These are phyloP conservation scores for Cyanoramphus novaezelandiae DNA, from an alignment of 2,113 vertebrate genomes.

Conservation along the genomic window DNA sequence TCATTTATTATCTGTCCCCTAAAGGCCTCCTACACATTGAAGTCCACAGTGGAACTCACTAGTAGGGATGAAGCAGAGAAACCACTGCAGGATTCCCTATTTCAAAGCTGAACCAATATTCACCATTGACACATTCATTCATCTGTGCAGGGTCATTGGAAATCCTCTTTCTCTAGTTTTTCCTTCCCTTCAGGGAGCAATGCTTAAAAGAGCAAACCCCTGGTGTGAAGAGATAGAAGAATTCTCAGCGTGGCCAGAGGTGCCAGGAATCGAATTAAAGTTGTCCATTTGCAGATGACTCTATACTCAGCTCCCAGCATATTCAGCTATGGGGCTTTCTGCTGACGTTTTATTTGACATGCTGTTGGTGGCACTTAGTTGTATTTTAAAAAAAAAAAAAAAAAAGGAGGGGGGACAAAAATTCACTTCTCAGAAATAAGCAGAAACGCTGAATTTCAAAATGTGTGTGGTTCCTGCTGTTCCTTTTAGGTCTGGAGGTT, in stretches of 20 bases:
- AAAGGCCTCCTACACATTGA: conserved; percentile 69
- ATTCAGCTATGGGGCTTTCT: conserved; percentile 43
- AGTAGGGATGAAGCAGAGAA: conserved; percentile 65
- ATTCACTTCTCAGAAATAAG: conserved; percentile 36
- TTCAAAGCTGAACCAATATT: conserved; percentile 84
- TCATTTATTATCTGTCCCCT: conserved; percentile 60
- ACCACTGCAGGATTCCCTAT: conserved; percentile 80
- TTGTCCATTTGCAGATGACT: conserved; percentile 81
- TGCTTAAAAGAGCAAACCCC: conserved; percentile 84
- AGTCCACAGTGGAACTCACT: conserved; percentile 66
- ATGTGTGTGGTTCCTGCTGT: conserved; percentile 11
- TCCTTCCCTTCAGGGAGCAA: conserved; percentile 82
- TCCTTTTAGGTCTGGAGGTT: conserved; percentile 54
- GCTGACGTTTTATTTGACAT: conserved; percentile 61
- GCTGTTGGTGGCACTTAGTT: conserved; percentile 33
- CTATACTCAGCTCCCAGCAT: conserved; percentile 56
- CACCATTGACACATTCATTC: conserved; percentile 83
- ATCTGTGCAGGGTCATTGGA: conserved; percentile 83
- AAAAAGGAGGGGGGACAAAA: background rate
- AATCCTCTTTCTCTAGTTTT: conserved; percentile 83
- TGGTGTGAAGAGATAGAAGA: conserved; percentile 81
- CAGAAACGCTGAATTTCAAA: conserved; percentile 57
- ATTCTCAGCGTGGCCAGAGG: conserved; percentile 76
- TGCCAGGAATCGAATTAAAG: conserved; percentile 81
- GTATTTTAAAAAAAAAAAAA: background rate